These are phyloP conservation scores for Porites lobata DNA, from an alignment of 92 coral and sea anemone genomes.

Conservation along the genomic window DNA sequence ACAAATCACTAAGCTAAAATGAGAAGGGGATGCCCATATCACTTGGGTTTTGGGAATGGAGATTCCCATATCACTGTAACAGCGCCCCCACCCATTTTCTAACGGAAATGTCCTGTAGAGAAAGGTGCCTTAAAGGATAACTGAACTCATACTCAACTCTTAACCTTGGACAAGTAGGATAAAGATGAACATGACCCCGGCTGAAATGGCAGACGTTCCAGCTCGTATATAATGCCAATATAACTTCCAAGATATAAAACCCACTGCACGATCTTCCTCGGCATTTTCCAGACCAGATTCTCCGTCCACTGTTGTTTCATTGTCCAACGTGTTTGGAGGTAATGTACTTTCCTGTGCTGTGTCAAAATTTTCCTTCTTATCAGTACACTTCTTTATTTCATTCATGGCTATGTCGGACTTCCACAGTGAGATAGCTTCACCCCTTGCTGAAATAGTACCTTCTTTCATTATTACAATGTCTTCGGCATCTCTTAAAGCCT, in stretches of 20 bases:
- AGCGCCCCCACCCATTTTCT: too few relatives aligned
- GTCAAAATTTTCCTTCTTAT: background rate
- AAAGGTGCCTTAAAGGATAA: too few relatives aligned
- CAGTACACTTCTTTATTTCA: background rate
- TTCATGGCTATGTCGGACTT: background rate
- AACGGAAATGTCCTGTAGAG: too few relatives aligned
- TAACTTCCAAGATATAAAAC: background rate
- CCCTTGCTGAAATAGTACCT: background rate
- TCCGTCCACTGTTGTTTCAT: background rate
- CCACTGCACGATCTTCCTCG: conserved; percentile 20
- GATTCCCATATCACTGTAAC: too few relatives aligned
- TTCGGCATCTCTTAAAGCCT: conserved; percentile 8
- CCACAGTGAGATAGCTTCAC: background rate
- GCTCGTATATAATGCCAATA: background rate
- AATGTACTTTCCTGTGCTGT: background rate
- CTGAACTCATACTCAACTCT: too few relatives aligned
- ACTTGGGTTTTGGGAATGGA: too few relatives aligned
- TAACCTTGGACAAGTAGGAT: background rate
- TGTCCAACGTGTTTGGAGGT: background rate
- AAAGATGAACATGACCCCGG: background rate
- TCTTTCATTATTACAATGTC: conserved; percentile 34
- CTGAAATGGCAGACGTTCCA: background rate
- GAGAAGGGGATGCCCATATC: too few relatives aligned
- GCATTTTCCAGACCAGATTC: conserved; percentile 1
- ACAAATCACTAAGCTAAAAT: too few relatives aligned